A percentile compares a stretch with the other conserved stretches of the same genome.
phyloP scores from a whole-genome alignment of 1,140 invertebrate species.

The Tribolium madens region DNA sequence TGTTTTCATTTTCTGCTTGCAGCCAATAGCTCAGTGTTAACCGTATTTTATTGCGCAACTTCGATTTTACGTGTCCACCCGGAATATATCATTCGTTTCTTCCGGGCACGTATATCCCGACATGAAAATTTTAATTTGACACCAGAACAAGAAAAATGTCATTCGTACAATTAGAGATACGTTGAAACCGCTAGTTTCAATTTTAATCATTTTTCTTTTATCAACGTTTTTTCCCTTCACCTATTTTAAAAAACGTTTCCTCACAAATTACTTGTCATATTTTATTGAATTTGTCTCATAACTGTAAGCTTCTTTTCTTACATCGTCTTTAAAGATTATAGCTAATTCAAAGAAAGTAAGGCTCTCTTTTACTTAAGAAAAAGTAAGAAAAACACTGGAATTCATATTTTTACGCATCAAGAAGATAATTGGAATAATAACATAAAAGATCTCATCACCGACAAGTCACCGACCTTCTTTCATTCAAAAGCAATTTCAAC shows the following conservation, averaged over 20 bases:
- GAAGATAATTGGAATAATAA: not conserved
- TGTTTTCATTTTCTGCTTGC: slow-evolving; percentile 42
- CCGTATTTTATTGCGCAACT: slow-evolving; percentile 19
- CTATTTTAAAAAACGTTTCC: not conserved
- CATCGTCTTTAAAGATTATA: not conserved
- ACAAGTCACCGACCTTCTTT: not conserved
- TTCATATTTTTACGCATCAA: not conserved
- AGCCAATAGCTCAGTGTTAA: slow-evolving; percentile 30
- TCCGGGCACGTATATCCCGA: not conserved
- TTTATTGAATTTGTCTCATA: not conserved
- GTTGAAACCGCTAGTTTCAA: not conserved
- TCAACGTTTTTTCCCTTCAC: not conserved
- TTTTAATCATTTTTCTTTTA: not conserved
- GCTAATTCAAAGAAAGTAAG: not conserved
- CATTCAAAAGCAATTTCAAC: not conserved
- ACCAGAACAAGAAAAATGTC: not conserved
- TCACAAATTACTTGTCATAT: not conserved
- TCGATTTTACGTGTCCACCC: slow-evolving; percentile 23
- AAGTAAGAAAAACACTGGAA: not conserved
- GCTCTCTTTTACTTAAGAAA: not conserved
- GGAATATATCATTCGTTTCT: slow-evolving; percentile 11
- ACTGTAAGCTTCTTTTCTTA: not conserved
- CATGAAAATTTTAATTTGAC: slow-evolving; percentile 22
- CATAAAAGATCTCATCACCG: not conserved
- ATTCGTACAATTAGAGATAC: not conserved